Evolutionary conservation across 2,113 vertebrate species (phyloP), one percentile per base, ranked within the genome.

Genomic region (Astur gentilis): DNA sequence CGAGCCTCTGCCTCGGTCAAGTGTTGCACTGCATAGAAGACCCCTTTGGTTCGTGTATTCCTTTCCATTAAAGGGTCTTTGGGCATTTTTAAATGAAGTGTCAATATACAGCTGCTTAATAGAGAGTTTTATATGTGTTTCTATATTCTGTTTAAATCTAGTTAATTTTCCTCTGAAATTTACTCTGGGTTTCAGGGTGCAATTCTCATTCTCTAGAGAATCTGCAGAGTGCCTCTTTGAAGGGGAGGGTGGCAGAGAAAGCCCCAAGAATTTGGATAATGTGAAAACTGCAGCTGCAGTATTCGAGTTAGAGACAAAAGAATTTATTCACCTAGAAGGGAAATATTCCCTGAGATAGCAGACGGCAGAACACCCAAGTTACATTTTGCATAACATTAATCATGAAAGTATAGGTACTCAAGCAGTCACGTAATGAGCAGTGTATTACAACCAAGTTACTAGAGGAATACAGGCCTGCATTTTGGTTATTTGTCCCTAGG

Each of bases 401-500:
- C 69, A 71, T 38, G n/a, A 84, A 81, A 82, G 36, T 32, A 19
- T 3, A 95, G 64, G 55, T 55, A 23, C 47, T 71, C n/a, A 44
- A 71, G 54, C 57, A 76, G 32, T 91, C 47, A 9, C 1, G 6
- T 31, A n/a, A 72, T 4, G 16, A 95, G 76, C 20, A 36, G 19
- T 29, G 20, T 42, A 34, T 36, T 72, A 61, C 57, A 75, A 7
- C 40, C 14, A n/a, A 65, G 69, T 31, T 91, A 71, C 76, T 11
- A 49, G 73, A 87, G 76, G 79, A 78, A 50, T 3, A 29, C 22
- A 44, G 47, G 50, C n/a, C 66, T 82, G 34, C 40, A 87, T 81
- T 73, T 84, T 47, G 60, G 87, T 91, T 79, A 94, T 89, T 87
- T 82, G 78, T 92, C 96, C 84, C 84, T 20, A 7, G 66, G 66